Conservation (phyloP, 1,140 invertebrate species). For the Gryon sp. region DNA sequence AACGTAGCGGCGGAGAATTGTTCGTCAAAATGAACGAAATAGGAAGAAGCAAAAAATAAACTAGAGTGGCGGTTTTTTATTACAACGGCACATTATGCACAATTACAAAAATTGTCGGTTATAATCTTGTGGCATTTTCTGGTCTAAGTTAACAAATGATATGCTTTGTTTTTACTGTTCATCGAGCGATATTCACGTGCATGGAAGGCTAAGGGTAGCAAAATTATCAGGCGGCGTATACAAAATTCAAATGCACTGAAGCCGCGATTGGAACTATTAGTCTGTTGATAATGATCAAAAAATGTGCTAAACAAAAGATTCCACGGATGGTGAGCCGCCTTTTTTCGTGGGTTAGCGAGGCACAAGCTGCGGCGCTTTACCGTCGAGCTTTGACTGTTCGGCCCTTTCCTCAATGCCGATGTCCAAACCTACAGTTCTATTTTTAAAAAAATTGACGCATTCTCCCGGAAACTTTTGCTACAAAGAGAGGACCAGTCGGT, state of each 20-base stretch:
- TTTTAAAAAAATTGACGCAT: slow-evolving; percentile 79
- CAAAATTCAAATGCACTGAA: slow-evolving; percentile 68
- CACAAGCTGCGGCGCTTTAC: slow-evolving; percentile 75
- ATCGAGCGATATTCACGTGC: slow-evolving; percentile 68
- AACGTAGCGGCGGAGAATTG: not conserved
- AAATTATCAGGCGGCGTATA: slow-evolving; percentile 61
- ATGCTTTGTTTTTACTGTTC: slow-evolving; percentile 67
- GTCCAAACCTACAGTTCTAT: slow-evolving; percentile 77
- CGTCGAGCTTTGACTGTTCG: slow-evolving; percentile 76
- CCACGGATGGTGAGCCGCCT: slow-evolving; percentile 77
- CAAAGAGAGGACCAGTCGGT: slow-evolving; percentile 78
- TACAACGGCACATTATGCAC: slow-evolving; percentile 22
- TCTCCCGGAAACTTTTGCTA: slow-evolving; percentile 79
- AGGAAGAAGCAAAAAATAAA: slow-evolving; percentile 12
- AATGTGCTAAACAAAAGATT: slow-evolving; percentile 80
- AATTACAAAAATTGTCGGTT: slow-evolving; percentile 22
- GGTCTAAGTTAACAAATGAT: slow-evolving; percentile 44
- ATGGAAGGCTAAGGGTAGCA: slow-evolving; percentile 66
- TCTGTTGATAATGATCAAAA: slow-evolving; percentile 79
- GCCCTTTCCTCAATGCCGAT: slow-evolving; percentile 65
- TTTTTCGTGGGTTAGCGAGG: slow-evolving; percentile 80
- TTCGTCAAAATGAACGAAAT: slow-evolving; percentile 10
- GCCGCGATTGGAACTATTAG: slow-evolving; percentile 74
- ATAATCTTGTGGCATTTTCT: slow-evolving; percentile 28
- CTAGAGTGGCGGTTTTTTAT: not conserved